Evolutionary conservation across 2,888 invertebrate genomes (phyloP).

Genomic region (Junonia oenone): DNA sequence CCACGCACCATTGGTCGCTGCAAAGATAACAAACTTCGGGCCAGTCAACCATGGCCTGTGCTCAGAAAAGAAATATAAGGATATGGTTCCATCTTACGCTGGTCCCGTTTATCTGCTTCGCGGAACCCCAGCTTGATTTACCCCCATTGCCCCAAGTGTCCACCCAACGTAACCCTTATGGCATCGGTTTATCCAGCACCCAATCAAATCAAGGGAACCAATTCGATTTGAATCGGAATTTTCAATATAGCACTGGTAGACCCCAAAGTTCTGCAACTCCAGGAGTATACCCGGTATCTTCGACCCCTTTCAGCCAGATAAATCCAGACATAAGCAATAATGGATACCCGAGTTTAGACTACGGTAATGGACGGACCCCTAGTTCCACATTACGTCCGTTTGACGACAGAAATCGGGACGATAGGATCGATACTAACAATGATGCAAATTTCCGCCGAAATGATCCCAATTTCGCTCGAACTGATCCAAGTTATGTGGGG

Average conservation of each 20-base stretch:
- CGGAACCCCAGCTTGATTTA: slow-evolving; percentile 74
- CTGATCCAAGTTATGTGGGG: slow-evolving; percentile 64
- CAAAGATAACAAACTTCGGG: slow-evolving; percentile 31
- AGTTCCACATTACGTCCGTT: slow-evolving; percentile 51
- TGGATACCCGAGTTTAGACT: slow-evolving; percentile 60
- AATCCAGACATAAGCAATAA: slow-evolving; percentile 72
- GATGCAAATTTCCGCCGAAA: slow-evolving; percentile 68
- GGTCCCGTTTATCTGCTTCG: slow-evolving; percentile 32
- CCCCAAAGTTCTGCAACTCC: slow-evolving; percentile 46
- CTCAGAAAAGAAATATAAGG: slow-evolving; percentile 41
- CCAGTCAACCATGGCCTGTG: slow-evolving; percentile 59
- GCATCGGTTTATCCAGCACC: slow-evolving; percentile 60
- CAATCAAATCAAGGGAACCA: slow-evolving; percentile 62
- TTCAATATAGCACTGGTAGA: slow-evolving; percentile 56
- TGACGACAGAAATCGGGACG: slow-evolving; percentile 57
- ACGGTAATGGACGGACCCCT: slow-evolving; percentile 50
- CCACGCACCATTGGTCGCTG: slow-evolving; percentile 61
- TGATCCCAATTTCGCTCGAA: slow-evolving; percentile 74
- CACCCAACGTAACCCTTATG: slow-evolving; percentile 52
- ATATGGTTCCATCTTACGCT: slow-evolving; percentile 48
- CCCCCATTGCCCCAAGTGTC: slow-evolving; percentile 68
- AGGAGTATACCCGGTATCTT: slow-evolving; percentile 56
- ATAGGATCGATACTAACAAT: slow-evolving; percentile 66
- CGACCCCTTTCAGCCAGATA: slow-evolving; percentile 56
- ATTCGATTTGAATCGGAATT: slow-evolving; percentile 54